These are phyloP conservation scores for Bicyclus anynana DNA, from an alignment of 1,140 invertebrate genomes.

Conservation along the genomic window DNA sequence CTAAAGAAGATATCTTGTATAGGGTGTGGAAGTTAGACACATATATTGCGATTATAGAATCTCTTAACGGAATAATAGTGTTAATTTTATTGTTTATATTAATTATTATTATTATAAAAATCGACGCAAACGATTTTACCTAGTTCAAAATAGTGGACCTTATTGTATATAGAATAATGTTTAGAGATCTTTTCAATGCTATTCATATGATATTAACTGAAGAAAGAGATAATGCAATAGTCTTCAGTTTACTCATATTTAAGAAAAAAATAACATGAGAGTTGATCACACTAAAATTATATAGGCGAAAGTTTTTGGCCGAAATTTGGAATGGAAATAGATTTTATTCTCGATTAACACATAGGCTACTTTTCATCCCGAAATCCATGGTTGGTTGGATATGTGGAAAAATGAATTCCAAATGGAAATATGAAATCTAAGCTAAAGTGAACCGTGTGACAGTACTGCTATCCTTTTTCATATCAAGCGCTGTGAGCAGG, in stretches of 20 bases:
- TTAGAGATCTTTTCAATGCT: conserved; percentile 4
- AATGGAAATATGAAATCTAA: too few species aligned
- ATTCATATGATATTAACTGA: not conserved
- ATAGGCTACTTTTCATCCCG: too few species aligned
- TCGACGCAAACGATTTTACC: conserved; percentile 35
- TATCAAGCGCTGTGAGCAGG: too few species aligned
- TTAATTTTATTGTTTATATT: conserved; percentile 31
- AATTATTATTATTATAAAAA: conserved; percentile 14
- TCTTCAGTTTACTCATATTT: not conserved
- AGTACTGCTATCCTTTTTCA: too few species aligned
- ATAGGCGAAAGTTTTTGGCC: too few species aligned
- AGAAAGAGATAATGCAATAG: not conserved
- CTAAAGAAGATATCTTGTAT: not conserved
- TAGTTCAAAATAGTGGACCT: conserved; percentile 41
- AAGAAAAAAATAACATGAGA: too few species aligned
- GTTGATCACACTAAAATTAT: too few species aligned
- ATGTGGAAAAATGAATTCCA: too few species aligned
- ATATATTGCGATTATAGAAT: conserved; percentile 22
- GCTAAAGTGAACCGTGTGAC: too few species aligned
- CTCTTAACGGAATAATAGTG: conserved; percentile 29
- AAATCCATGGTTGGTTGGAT: too few species aligned
- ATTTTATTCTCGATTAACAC: too few species aligned
- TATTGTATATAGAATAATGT: conserved; percentile 26
- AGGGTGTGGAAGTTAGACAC: conserved; percentile 5
- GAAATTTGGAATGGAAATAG: too few species aligned